Evolutionary conservation across 2,888 invertebrate species (phyloP).

Genomic region (Seira sanloemensis): DNA sequence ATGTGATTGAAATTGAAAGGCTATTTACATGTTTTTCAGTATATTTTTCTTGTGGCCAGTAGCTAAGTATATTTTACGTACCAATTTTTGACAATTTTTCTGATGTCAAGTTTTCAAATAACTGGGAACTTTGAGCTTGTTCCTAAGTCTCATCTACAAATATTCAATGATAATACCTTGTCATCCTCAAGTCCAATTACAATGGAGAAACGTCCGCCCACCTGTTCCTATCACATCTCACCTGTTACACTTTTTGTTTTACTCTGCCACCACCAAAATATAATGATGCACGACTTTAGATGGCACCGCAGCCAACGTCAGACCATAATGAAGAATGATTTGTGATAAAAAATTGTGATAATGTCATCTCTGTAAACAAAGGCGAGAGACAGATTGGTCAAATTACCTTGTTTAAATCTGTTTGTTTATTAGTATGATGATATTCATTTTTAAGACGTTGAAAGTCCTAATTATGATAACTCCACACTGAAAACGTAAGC

Average conservation of each 20-base stretch:
- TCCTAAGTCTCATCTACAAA: neutral
- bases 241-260: conserved; percentile 6
- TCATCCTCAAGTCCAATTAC: too few species aligned
- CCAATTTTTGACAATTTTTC: too few species aligned
- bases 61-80: too few species aligned
- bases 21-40: too few species aligned
- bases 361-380: conserved; percentile 10
- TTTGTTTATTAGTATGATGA: conserved; percentile 9
- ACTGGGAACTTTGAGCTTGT: too few species aligned
- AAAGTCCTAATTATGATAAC: neutral
- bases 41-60: too few species aligned
- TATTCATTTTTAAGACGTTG: neutral
- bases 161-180: too few species aligned
- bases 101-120: too few species aligned
- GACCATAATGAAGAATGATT: neutral
- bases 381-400: neutral
- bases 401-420: conserved; percentile 10
- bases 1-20: too few species aligned
- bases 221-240: neutral
- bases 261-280: neutral
- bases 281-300: neutral
- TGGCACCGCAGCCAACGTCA: neutral
- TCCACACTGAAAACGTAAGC: neutral
- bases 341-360: conserved; percentile 3
- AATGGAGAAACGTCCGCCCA: neutral